Evolutionary conservation across 2,113 vertebrate genomes (phyloP).

Genomic region (Corapipo altera): DNA sequence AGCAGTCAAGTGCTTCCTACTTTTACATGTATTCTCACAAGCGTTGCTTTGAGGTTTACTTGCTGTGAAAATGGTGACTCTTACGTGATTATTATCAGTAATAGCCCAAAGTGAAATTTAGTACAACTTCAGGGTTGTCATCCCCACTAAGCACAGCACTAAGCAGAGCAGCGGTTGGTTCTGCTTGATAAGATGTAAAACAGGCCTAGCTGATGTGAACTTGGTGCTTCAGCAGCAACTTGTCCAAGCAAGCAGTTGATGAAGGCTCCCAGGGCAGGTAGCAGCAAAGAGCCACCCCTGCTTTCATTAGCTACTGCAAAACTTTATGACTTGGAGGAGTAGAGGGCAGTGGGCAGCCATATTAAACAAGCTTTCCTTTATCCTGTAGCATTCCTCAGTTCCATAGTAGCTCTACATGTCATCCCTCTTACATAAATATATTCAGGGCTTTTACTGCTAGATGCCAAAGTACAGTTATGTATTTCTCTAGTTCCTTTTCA

Average conservation of each 20-base stretch:
- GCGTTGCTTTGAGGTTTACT: neutral
- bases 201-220: neutral
- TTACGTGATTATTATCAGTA: fast-evolving
- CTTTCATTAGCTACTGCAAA: neutral
- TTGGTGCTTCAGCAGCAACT: neutral
- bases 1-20: neutral
- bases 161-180: neutral
- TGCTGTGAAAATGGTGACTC: neutral
- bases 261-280: neutral
- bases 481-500: neutral
- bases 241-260: neutral
- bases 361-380: neutral
- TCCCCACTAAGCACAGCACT: neutral
- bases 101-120: neutral
- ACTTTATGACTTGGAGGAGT: neutral
- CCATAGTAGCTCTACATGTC: fast-evolving
- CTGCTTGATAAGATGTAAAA: neutral
- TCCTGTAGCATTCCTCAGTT: neutral
- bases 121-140: neutral
- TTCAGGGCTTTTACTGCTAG: neutral
- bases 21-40: neutral
- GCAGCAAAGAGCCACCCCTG: neutral
- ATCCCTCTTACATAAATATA: neutral
- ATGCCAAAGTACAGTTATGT: neutral
- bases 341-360: neutral